Base-by-base conservation (phyloP, 2,888 invertebrate species). In the Caenorhabditis sp. region DNA sequence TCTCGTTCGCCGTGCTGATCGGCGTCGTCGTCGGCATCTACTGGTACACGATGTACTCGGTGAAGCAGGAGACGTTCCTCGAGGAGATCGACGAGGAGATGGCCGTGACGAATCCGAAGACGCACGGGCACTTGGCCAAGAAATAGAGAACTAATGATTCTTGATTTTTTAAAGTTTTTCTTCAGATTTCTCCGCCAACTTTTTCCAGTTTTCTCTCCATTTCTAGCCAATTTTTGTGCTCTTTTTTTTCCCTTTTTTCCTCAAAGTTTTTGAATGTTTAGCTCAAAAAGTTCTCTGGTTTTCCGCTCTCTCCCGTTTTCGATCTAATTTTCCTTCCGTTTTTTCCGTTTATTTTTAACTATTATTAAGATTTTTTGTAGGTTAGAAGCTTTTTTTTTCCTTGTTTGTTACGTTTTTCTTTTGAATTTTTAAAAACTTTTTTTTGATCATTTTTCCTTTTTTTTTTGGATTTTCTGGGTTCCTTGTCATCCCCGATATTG, bases 61-160 rank as follows among this genome's bases (percentile, higher is more conserved):
- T 97, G 66, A 95, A 95, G 92, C 97, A 97, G 92, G 97, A 97
- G 93, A 95, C 95, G 64, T 97, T 97, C 93, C 94, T 97, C 80
- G 97, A 97, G 94, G 96, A 97, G 92, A 96, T 97, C 92, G 95
- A 97, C 86, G 95, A 95, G 91, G 91, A 91, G 83, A 87, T 91
- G 83, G 91, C 91, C 6, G 76, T 68, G 7, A 87, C 90, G 64
- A 81, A 80, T 47, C 88, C 89, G n/a, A 80, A 82, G 26, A 87
- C 87, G 28, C 88, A 89, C 64, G 88, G 86, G n/a, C 88, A 89
- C 82, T 58, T 89, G 24, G 63, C 73, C 16, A 81, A 68, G 59
- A 80, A 80, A 28, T 58, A 64, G 59, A 47, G 19, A n/a, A n/a
- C 19, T 12, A 1, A 22, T 26, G 35, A 63, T 59, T 64, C 26